These are phyloP conservation scores for Calliopum simillimum DNA, from an alignment of 2,888 invertebrate species.

Conservation along the genomic window DNA sequence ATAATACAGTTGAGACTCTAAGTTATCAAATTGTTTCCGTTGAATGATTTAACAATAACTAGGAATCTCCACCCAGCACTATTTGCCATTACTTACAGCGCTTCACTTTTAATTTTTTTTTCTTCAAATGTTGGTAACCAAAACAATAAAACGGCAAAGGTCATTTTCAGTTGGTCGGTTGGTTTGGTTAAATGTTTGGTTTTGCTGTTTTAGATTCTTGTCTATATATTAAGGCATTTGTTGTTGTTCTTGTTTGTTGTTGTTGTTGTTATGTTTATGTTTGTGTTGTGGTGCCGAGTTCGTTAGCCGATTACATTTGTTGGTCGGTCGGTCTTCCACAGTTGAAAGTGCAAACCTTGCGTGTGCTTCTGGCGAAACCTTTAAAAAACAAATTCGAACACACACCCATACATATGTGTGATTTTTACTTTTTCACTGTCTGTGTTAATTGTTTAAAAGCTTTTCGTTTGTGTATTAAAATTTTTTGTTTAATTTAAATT, in stretches of 20 bases:
- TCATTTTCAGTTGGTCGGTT: neutral
- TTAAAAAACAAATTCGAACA: conserved; percentile 15
- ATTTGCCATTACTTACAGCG: no score
- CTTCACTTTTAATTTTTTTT: no score
- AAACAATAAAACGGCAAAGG: conserved; percentile 16
- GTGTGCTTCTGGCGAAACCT: conserved; percentile 20
- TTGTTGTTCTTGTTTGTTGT: conserved; percentile 15
- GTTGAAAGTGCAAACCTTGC: conserved; percentile 26
- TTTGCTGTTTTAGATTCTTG: neutral
- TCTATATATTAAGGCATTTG: neutral
- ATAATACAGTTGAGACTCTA: no score
- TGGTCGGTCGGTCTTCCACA: neutral
- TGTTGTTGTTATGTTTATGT: neutral
- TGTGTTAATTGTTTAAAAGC: conserved; percentile 25
- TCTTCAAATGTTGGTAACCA: no score
- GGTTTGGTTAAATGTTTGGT: neutral
- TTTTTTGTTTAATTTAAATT: no score
- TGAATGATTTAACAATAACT: no score
- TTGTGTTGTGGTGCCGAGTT: conserved; percentile 12
- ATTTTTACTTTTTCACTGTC: no score
- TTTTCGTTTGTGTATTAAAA: no score
- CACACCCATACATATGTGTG: no score
- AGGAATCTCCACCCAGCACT: no score
- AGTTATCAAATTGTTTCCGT: no score
- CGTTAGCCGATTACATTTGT: conserved; percentile 29